Conservation (phyloP, 2,113 vertebrate genomes). For the Loxodonta africana region DNA sequence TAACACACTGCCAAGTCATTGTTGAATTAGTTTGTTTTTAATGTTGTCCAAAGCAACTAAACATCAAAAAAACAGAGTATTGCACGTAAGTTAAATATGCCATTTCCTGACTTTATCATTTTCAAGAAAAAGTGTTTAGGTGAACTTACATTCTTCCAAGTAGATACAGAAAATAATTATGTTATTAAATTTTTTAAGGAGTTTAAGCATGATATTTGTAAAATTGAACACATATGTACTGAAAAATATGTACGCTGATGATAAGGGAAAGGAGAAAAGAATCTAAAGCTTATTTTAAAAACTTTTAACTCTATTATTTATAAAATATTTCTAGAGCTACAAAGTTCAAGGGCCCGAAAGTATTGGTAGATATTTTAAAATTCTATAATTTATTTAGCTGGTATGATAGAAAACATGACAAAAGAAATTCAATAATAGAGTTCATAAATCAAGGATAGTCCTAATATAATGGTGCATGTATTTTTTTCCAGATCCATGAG, state of each 20-base stretch:
- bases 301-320: neutral
- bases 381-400: neutral
- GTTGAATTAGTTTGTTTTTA: conserved; percentile 66
- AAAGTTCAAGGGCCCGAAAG: neutral
- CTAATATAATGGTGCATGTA: neutral
- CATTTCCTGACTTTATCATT: conserved; percentile 1
- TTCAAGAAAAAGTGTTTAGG: conserved; percentile 24
- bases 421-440: neutral
- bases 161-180: neutral
- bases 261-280: neutral
- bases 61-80: neutral
- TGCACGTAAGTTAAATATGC: neutral
- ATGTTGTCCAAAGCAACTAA: neutral
- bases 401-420: neutral
- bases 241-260: neutral
- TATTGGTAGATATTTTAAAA: neutral
- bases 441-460: neutral
- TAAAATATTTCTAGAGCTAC: neutral
- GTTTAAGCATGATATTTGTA: neutral
- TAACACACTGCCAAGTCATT: conserved; percentile 58
- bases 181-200: neutral
- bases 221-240: neutral
- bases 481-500: neutral
- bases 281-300: conserved; percentile 3
- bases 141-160: neutral